Base-by-base conservation (phyloP, 2,797 vertebrate species). In the Pseudochirops cupreus region DNA sequence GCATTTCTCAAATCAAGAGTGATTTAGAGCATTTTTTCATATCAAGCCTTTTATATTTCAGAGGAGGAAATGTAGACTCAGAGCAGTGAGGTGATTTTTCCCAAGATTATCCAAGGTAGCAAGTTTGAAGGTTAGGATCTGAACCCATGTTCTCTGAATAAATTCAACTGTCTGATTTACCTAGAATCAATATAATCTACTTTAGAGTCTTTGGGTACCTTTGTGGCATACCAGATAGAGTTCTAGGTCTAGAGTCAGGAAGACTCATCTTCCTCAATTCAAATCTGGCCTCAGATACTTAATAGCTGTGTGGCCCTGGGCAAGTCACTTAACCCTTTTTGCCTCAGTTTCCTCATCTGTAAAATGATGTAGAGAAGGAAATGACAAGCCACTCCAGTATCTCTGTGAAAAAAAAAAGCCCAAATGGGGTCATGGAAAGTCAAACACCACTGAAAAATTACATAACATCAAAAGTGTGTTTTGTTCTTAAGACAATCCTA, bases 401-500 rank as follows among this genome's bases (percentile, higher is more conserved):
- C 67, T 74, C 16, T 74, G 67, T 5, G 14, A 4, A 14, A 67
- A 74, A 74, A 3, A 39, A 67, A 39, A 6, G 6, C 5, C 14
- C 62, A 74, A 39, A 74, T 39, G 18, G 67, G 2, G 33, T 74
- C 5, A 18, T 1, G 10, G 5, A 74, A 14, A n/a, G 13, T 67
- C 14, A 16, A 67, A 67, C 4, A 67, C 14, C 16, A 67, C 62
- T 16, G 33, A n/a, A 67, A 62, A 67, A n/a, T 67, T 31, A n/a
- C 62, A 33, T n/a, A 67, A n/a, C 62, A 31, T 3, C 58, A 67
- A 67, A 67, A 67, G 1, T 13, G 91, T 90, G 58, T 28, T 93
- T 96, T 90, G 56, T 53, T 52, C 91, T 56, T 94, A 93, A 56
- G 95, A 52, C 33, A 93, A 92, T 21, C 57, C 16, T 62, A 46